phyloP scores from a whole-genome alignment of 2,113 vertebrate genomes.

The Pitta sordida region DNA sequence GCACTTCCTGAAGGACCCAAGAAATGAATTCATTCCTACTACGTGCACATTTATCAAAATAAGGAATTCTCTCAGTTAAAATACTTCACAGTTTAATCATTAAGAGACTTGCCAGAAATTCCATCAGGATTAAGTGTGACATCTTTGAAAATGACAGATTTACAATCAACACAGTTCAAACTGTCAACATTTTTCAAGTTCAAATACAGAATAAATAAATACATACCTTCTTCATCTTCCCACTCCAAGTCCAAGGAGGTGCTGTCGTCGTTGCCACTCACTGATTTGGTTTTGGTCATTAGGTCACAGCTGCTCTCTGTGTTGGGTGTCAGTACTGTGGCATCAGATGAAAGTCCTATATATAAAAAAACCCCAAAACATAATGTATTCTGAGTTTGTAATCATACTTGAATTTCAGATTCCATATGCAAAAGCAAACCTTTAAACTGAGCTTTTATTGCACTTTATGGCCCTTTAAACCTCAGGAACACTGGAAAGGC shows the following conservation, averaged over 20 bases:
- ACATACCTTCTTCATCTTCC: conserved; percentile 97
- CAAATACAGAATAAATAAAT: conserved; percentile 43
- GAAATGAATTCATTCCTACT: not conserved
- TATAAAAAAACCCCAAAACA: not conserved
- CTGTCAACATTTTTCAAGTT: not conserved
- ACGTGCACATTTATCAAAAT: not conserved
- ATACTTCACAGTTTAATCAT: not conserved
- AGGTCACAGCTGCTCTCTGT: conserved; percentile 95
- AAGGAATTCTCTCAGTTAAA: not conserved
- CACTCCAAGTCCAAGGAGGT: conserved; percentile 95
- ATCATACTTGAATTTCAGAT: not conserved
- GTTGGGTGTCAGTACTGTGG: conserved; percentile 89
- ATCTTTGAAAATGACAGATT: not conserved
- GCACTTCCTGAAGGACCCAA: not conserved
- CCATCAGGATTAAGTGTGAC: not conserved
- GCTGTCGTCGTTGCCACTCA: conserved; percentile 87
- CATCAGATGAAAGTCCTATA: conserved; percentile 88
- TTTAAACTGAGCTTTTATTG: not conserved
- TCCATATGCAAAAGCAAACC: not conserved
- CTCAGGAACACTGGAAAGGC: not conserved
- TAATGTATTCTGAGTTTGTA: not conserved
- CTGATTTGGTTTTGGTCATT: conserved; percentile 93
- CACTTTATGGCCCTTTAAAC: not conserved
- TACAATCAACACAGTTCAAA: not conserved
- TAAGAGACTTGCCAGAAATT: not conserved